phyloP scores from a whole-genome alignment of 2,888 invertebrate genomes.

The Bombyx huttoni region DNA sequence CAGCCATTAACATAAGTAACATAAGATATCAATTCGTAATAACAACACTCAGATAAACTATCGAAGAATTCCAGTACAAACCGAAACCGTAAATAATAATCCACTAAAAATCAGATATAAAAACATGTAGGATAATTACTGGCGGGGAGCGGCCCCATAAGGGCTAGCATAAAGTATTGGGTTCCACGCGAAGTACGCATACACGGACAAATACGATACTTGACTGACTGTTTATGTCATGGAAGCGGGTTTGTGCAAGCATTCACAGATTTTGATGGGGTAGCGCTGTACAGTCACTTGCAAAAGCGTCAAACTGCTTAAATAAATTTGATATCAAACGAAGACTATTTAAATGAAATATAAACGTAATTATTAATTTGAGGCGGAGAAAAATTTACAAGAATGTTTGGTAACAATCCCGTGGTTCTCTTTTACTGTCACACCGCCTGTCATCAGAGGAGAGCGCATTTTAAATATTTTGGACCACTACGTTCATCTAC shows the following conservation, averaged over 20 bases:
- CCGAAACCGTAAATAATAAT: constrained; percentile 65
- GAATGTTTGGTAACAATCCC: no score
- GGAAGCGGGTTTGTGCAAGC: constrained; percentile 73
- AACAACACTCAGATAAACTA: no score
- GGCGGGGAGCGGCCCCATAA: constrained; percentile 52
- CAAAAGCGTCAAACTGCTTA: constrained; percentile 9
- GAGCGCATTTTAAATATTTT: no score
- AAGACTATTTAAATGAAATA: no score
- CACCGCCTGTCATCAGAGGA: no score
- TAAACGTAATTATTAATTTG: no score
- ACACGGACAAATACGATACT: constrained; percentile 46
- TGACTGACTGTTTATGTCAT: constrained; percentile 65
- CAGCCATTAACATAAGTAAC: background rate
- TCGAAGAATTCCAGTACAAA: constrained; percentile 9
- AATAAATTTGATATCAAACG: background rate
- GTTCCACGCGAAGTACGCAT: constrained; percentile 20
- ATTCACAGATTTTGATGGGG: constrained; percentile 72
- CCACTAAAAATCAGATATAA: constrained; percentile 64
- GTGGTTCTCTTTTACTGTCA: no score
- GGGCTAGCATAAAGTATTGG: constrained; percentile 43
- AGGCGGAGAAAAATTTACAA: no score
- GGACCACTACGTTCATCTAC: no score
- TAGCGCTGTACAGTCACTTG: constrained; percentile 42
- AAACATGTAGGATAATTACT: constrained; percentile 70
- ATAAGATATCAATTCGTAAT: background rate